Conservation (phyloP, 1,140 invertebrate species). For the Macrobrachium rosenbergii region DNA sequence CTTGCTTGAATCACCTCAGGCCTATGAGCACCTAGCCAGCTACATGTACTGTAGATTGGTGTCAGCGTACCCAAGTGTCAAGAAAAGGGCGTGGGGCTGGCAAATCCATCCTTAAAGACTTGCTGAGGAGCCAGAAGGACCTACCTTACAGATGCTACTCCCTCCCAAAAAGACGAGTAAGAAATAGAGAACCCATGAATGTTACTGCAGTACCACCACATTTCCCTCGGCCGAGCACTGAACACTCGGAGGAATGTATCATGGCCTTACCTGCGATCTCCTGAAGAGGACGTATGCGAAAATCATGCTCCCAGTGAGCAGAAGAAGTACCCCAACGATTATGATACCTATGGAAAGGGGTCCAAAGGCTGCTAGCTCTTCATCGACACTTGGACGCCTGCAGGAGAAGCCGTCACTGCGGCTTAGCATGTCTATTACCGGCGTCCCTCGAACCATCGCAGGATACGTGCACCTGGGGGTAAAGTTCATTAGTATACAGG, state of each 20-base stretch:
- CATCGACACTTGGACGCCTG: neutral
- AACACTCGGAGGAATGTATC: neutral
- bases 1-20: too few relatives aligned
- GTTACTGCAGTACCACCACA: too few relatives aligned
- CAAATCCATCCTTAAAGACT: too few relatives aligned
- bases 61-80: too few relatives aligned
- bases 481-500: too few relatives aligned
- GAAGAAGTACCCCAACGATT: constrained; percentile 31
- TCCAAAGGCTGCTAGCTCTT: neutral
- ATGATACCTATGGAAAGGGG: constrained; percentile 37
- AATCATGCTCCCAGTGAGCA: constrained; percentile 23
- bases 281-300: constrained; percentile 38
- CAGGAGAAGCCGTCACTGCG: neutral
- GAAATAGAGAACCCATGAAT: too few relatives aligned
- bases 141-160: neutral
- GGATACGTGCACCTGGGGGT: too few relatives aligned
- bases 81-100: too few relatives aligned
- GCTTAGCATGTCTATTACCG: neutral
- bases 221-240: too few relatives aligned
- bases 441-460: neutral
- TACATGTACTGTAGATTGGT: too few relatives aligned
- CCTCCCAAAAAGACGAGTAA: neutral
- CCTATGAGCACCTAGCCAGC: too few relatives aligned
- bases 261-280: constrained; percentile 14
- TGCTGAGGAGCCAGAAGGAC: neutral